phyloP scores from a whole-genome alignment of 1,140 invertebrate genomes.

The Camponotus pennsylvanicus region DNA sequence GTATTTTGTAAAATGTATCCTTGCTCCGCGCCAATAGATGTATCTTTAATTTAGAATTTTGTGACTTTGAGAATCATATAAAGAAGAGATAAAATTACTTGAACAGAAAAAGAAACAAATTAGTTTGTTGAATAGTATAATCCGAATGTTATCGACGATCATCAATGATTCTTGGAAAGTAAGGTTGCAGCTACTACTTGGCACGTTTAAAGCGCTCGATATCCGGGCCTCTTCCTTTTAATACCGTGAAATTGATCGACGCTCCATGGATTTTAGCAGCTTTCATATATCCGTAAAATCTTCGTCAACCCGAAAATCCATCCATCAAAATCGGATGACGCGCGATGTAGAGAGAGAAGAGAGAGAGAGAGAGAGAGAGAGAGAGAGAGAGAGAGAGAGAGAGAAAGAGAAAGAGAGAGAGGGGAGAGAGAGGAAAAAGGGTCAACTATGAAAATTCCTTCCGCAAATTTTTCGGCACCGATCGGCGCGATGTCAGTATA shows the following conservation, averaged over 20 bases:
- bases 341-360: background rate
- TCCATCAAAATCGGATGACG: slow-evolving; percentile 63
- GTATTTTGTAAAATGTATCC: no score
- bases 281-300: slow-evolving; percentile 74
- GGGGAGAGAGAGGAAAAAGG: background rate
- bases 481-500: background rate
- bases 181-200: slow-evolving; percentile 36
- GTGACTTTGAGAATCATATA: background rate
- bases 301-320: slow-evolving; percentile 69
- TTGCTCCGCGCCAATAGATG: no score
- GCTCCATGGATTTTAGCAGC: slow-evolving; percentile 65
- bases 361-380: background rate
- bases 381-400: no score
- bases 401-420: no score
- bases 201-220: slow-evolving; percentile 64
- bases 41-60: background rate
- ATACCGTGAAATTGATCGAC: slow-evolving; percentile 79
- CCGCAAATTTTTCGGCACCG: slow-evolving; percentile 24
- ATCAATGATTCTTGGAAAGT: slow-evolving; percentile 39
- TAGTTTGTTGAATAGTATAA: slow-evolving; percentile 19
- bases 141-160: slow-evolving; percentile 18
- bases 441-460: slow-evolving; percentile 43
- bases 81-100: background rate
- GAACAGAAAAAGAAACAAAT: background rate
- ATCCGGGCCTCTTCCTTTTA: slow-evolving; percentile 62